phyloP scores from a whole-genome alignment of 2,797 vertebrate species.

The Myripristis murdjan region DNA sequence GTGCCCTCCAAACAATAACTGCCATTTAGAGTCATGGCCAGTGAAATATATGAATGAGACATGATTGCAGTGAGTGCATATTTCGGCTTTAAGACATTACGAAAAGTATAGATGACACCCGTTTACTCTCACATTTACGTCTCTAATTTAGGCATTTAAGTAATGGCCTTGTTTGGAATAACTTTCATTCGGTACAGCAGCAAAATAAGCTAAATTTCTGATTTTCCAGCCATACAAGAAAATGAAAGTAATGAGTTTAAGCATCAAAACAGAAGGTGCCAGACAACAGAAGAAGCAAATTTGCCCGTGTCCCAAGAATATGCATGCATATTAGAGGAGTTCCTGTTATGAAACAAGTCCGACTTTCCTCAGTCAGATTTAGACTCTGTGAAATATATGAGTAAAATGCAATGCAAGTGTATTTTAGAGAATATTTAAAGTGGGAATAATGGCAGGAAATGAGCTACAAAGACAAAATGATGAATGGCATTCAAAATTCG shows the following conservation, averaged over 20 bases:
- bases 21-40: conserved; percentile 56
- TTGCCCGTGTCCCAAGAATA: conserved; percentile 13
- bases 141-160: conserved; percentile 25
- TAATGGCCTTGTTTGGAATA: conserved; percentile 25
- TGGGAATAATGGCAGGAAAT: conserved; percentile 27
- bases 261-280: conserved; percentile 6
- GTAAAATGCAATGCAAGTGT: conserved; percentile 5
- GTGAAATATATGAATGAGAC: conserved; percentile 44
- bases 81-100: background rate
- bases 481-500: conserved; percentile 27
- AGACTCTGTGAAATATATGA: conserved; percentile 23
- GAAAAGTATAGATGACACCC: background rate
- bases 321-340: background rate
- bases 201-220: conserved; percentile 30
- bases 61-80: conserved; percentile 8
- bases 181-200: conserved; percentile 14
- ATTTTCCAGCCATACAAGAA: background rate
- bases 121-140: conserved; percentile 12
- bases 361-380: background rate
- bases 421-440: conserved; percentile 7
- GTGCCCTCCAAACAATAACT: conserved; percentile 59
- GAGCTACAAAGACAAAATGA: conserved; percentile 30
- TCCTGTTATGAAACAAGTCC: background rate
- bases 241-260: conserved; percentile 15
- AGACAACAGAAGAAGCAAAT: background rate